phyloP scores from a whole-genome alignment of 53 echinoderm and acorn worm species.

The Echinarachnius parma region DNA sequence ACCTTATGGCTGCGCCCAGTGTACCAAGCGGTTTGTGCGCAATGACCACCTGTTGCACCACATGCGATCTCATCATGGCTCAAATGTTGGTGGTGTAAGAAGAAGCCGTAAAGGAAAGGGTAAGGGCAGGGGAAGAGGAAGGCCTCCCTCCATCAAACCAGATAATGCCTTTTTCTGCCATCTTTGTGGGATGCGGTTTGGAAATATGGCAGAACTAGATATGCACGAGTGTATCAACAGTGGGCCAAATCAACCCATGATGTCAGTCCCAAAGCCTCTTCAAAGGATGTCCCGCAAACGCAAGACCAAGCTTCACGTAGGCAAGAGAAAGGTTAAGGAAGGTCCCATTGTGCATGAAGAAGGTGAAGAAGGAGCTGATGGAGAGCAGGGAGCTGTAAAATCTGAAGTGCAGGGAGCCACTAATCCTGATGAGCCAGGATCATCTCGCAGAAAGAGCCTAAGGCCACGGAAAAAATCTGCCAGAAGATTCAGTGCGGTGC shows the following conservation, averaged over 20 bases:
- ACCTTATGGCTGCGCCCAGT: conserved; percentile 37
- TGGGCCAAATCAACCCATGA: conserved; percentile 14
- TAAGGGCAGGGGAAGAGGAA: too few relatives aligned
- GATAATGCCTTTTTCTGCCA: conserved; percentile 48
- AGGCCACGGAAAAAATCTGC: conserved; percentile 20
- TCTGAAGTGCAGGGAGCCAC: too few relatives aligned
- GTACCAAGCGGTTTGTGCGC: conserved; percentile 39
- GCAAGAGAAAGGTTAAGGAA: conserved; percentile 15
- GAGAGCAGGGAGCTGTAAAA: not conserved
- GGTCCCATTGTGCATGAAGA: conserved; percentile 29
- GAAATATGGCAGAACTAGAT: conserved; percentile 29
- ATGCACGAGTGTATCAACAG: conserved; percentile 22
- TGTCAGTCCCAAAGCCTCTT: conserved; percentile 36
- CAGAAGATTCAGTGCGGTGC: conserved; percentile 31
- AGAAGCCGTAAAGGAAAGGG: too few relatives aligned
- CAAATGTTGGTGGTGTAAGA: too few relatives aligned
- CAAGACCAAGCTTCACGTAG: conserved; percentile 16
- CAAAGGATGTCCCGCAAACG: conserved; percentile 12
- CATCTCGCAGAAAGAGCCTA: conserved; percentile 24
- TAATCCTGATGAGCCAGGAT: conserved; percentile 26
- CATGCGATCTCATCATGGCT: conserved; percentile 35
- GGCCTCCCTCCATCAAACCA: conserved; percentile 6
- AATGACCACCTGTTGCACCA: conserved; percentile 39
- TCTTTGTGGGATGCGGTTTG: conserved; percentile 39
- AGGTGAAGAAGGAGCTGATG: conserved; percentile 7